phyloP scores from a whole-genome alignment of 2,888 invertebrate species.

The Dendrolimus houi region DNA sequence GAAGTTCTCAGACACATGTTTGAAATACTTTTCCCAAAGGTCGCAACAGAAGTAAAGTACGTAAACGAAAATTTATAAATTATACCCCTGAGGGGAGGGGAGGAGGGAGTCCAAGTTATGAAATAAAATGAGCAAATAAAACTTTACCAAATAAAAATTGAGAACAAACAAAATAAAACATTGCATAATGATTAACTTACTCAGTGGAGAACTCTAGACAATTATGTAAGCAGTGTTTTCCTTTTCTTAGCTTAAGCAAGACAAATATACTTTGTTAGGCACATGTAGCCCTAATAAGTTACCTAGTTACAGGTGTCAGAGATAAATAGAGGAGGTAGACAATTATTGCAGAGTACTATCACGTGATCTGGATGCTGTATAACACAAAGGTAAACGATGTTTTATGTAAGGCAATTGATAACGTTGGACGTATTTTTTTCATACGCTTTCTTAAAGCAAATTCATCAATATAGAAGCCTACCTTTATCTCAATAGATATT shows the following conservation, averaged over 20 bases:
- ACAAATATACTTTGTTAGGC: conserved; percentile 28
- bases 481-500: conserved; percentile 17
- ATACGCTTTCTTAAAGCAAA: conserved; percentile 16
- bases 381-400: conserved; percentile 26
- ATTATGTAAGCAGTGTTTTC: conserved; percentile 21
- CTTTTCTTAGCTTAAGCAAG: conserved; percentile 26
- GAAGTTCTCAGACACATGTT: too few species aligned
- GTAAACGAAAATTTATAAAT: too few species aligned
- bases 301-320: conserved; percentile 42
- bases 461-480: conserved; percentile 9
- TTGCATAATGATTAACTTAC: background rate
- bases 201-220: conserved; percentile 14
- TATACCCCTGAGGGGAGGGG: too few species aligned
- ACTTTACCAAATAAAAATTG: conserved; percentile 11
- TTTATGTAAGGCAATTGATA: conserved; percentile 33
- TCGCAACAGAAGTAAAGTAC: too few species aligned
- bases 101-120: too few species aligned
- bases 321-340: conserved; percentile 35
- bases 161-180: background rate
- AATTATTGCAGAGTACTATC: conserved; percentile 25
- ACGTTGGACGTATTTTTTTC: conserved; percentile 12
- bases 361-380: conserved; percentile 25
- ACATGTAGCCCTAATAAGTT: conserved; percentile 34
- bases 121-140: conserved; percentile 16
- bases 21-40: too few species aligned